Percentiles rank a stretch among this genome's conserved stretches.
These are phyloP conservation scores for Dasyprocta punctata DNA, from an alignment of 2,113 vertebrate genomes.

Conservation along the genomic window DNA sequence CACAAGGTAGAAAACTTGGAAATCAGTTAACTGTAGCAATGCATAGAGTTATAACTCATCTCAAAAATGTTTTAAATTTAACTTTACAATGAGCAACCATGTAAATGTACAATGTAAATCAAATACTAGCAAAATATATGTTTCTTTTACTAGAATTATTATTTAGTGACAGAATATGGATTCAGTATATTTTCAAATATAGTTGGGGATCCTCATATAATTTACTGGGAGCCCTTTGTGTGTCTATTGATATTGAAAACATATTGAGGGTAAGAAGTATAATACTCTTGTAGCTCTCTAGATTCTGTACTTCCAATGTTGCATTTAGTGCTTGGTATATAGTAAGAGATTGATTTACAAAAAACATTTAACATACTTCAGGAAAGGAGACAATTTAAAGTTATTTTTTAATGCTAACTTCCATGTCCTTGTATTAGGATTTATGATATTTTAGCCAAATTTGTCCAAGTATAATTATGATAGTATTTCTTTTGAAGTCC, in stretches of 20 bases:
- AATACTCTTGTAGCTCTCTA: neutral
- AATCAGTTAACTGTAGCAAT: no score
- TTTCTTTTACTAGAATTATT: neutral
- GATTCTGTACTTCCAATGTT: neutral
- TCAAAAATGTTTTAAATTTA: no score
- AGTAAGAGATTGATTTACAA: neutral
- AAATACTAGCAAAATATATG: neutral
- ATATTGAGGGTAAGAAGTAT: neutral
- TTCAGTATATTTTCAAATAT: neutral
- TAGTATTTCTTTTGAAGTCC: neutral
- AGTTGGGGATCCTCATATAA: neutral
- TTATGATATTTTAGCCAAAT: neutral
- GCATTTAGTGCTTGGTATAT: neutral
- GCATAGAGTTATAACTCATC: no score
- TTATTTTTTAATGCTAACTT: neutral
- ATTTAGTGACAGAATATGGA: neutral
- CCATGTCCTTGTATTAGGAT: neutral
- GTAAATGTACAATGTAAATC: no score
- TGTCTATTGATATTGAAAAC: neutral
- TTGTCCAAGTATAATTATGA: neutral
- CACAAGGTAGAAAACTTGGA: no score
- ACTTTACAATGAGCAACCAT: no score
- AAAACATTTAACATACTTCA: neutral
- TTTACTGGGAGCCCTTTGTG: neutral
- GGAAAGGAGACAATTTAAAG: neutral